Evolutionary conservation across 2,113 vertebrate genomes (phyloP).

Genomic region (Pipa parva): DNA sequence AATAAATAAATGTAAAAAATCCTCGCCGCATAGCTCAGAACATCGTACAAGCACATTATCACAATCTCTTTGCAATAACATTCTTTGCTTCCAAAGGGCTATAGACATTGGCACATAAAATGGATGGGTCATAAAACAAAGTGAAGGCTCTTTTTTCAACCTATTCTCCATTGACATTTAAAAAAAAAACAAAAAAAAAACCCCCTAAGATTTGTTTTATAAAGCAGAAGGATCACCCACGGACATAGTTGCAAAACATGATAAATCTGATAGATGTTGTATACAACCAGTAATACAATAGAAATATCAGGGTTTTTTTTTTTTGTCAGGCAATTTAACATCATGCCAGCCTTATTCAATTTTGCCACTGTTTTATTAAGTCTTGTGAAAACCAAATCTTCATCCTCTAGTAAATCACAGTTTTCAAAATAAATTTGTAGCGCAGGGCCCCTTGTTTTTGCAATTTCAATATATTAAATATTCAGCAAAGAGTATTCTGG

Average conservation of each 20-base stretch:
- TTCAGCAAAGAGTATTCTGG: constrained; percentile 58
- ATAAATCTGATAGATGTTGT: constrained; percentile 45
- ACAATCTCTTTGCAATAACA: constrained; percentile 31
- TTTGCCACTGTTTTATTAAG: constrained; percentile 64
- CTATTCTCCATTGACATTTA: constrained; percentile 31
- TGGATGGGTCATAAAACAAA: constrained; percentile 41
- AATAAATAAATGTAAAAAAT: too few species aligned
- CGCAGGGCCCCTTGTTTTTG: constrained; percentile 55
- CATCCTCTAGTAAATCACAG: constrained; percentile 57
- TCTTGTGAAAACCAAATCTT: constrained; percentile 46
- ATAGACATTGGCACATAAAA: constrained; percentile 38
- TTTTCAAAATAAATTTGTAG: constrained; percentile 57
- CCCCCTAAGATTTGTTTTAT: constrained; percentile 33
- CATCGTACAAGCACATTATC: constrained; percentile 40
- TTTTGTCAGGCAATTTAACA: constrained; percentile 67
- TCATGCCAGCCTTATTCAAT: constrained; percentile 63
- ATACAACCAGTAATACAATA: constrained; percentile 53
- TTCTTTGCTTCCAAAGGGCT: not conserved
- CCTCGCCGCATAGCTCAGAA: constrained; percentile 41
- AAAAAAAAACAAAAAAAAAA: constrained; percentile 40
- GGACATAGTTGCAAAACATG: constrained; percentile 7
- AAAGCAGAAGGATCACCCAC: constrained; percentile 32
- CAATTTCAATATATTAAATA: constrained; percentile 71
- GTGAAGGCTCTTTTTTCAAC: constrained; percentile 21
- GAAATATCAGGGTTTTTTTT: constrained; percentile 49